Evolutionary conservation across 2,888 invertebrate species (phyloP).

Genomic region (Netelia inedita): DNA sequence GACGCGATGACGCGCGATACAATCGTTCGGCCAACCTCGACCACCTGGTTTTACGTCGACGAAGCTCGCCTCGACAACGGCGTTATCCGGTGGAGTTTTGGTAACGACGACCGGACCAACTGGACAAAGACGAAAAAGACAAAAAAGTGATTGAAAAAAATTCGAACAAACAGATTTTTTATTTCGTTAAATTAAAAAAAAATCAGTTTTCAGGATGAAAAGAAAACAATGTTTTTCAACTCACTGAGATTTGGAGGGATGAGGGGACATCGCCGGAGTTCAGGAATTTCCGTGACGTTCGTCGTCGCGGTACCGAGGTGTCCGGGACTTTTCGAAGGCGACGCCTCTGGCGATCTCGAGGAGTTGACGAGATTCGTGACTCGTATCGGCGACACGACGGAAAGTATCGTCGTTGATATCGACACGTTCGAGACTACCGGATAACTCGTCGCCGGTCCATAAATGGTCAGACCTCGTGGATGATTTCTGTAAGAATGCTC

Average conservation of each 20-base stretch:
- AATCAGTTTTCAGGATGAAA: not conserved
- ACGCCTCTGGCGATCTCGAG: constrained; percentile 73
- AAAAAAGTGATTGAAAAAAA: constrained; percentile 11
- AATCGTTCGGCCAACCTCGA: constrained; percentile 91
- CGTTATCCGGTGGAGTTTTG: constrained; percentile 89
- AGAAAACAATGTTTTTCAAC: constrained; percentile 69
- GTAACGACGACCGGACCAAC: constrained; percentile 90
- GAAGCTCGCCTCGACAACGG: constrained; percentile 89
- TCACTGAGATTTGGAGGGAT: constrained; percentile 89
- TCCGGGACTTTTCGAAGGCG: constrained; percentile 62
- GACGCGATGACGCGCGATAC: constrained; percentile 92
- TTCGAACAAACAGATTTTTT: not conserved
- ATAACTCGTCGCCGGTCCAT: constrained; percentile 79
- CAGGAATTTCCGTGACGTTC: constrained; percentile 79
- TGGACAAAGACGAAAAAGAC: constrained; percentile 76
- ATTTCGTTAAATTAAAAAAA: not conserved
- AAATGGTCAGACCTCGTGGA: constrained; percentile 82
- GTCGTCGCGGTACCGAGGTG: constrained; percentile 66
- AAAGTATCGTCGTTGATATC: constrained; percentile 70
- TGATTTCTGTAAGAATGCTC: constrained; percentile 80
- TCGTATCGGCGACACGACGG: constrained; percentile 66
- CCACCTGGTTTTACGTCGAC: constrained; percentile 93
- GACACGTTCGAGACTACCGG: constrained; percentile 72
- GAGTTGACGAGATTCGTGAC: constrained; percentile 71
- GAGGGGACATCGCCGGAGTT: constrained; percentile 86